Evolutionary conservation across 2,797 vertebrate genomes (phyloP), one percentile per base, ranked within the genome.

Genomic region (Megalops cyprinoides): DNA sequence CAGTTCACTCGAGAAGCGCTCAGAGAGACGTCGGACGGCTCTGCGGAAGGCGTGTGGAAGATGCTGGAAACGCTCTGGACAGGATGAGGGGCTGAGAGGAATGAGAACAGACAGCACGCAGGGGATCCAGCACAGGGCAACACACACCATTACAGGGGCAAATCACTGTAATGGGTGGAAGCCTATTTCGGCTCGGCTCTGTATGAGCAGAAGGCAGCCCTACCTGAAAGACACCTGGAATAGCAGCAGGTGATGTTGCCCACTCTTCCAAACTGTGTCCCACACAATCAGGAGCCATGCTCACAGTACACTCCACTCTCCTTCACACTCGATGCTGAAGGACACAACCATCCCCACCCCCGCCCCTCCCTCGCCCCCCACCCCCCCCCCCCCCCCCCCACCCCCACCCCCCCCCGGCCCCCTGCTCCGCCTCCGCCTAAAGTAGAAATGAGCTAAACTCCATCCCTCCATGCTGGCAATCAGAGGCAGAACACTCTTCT

Each of bases 101-200:
- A 65, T 4, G 28, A 42, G 18, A 42, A 34, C 15, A 74, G 44
- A n/a, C 25, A 31, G 44, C 25, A 39, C 14, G 5, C n/a, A 46
- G 10, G 10, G 44, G 58, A 67, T n/a, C 62, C 60, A 18, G 42
- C 9, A 48, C 4, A 56, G 42, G 20, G n/a, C 10, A 23, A n/a
- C 42, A 89, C 76, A 82, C 82, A 89, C 74, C 85, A 83, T 85
- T 85, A 80, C 82, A 85, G 46, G 79, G 49, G 39, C 78, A 86
- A 82, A 87, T 34, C 4, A 12, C 20, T 12, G 44, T 48, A 18
- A 76, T 86, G 87, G 83, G 88, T 87, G 86, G 87, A 85, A 44
- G 67, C n/a, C 39, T 39, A 42, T 71, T n/a, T 42, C 67, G 44
- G 39, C 37, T n/a, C 23, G 0, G 20, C 8, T 71, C 67, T 42